Evolutionary conservation across 2,113 vertebrate species (phyloP).

Genomic region (Channa maculata): DNA sequence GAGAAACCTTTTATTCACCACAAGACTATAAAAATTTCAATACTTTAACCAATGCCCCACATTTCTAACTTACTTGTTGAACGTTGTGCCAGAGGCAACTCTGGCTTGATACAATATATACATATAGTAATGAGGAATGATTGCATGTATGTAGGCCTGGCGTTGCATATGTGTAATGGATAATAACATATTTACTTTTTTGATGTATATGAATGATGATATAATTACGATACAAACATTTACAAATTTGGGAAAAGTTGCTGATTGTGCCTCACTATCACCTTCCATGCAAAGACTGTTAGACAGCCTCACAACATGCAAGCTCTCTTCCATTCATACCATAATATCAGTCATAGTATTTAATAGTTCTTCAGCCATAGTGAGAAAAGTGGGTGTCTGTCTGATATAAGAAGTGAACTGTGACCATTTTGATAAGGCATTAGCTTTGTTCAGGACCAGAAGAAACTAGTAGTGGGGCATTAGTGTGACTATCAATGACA

Average conservation of each 20-base stretch:
- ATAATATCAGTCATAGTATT: slow-evolving; percentile 39
- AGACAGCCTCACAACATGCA: slow-evolving; percentile 65
- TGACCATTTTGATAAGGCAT: slow-evolving; percentile 81
- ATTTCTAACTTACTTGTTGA: slow-evolving; percentile 17
- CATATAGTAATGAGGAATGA: slow-evolving; percentile 68
- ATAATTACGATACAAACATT: slow-evolving; percentile 84
- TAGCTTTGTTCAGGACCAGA: slow-evolving; percentile 62
- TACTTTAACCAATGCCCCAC: slow-evolving; percentile 16
- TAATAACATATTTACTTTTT: slow-evolving; percentile 76
- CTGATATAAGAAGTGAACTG: slow-evolving; percentile 56
- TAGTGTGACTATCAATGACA: slow-evolving; percentile 61
- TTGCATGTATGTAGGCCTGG: slow-evolving; percentile 60
- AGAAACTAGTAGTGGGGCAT: slow-evolving; percentile 51
- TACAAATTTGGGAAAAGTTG: slow-evolving; percentile 77
- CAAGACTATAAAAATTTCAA: slow-evolving; percentile 35
- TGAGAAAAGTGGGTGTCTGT: slow-evolving; percentile 64
- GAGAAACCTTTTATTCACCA: slow-evolving; percentile 31
- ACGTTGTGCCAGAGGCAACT: slow-evolving; percentile 26
- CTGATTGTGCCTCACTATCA: slow-evolving; percentile 78
- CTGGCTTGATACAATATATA: slow-evolving; percentile 69
- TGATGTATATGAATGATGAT: slow-evolving; percentile 78
- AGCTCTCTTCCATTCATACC: slow-evolving; percentile 48
- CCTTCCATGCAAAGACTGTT: slow-evolving; percentile 77
- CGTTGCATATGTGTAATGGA: slow-evolving; percentile 81
- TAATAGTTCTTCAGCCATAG: slow-evolving; percentile 42